phyloP scores from a whole-genome alignment of 2,113 vertebrate genomes.

The Melanerpes aurifrons region DNA sequence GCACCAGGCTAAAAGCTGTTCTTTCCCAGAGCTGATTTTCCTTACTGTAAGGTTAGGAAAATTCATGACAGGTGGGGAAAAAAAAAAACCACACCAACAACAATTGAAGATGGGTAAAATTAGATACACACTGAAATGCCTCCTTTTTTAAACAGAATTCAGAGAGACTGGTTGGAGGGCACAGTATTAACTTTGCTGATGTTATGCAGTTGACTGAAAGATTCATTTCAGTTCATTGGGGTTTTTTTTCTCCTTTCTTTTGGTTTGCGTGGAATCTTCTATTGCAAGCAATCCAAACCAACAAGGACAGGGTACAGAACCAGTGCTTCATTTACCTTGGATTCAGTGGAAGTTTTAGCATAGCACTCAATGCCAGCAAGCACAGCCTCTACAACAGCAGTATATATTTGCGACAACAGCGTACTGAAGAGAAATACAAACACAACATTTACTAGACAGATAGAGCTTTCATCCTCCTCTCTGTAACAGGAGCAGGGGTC shows the following conservation, averaged over 20 bases:
- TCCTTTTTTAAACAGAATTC: neutral
- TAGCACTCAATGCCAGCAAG: slow-evolving; percentile 92
- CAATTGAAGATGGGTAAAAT: neutral
- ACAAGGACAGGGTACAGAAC: slow-evolving; percentile 6
- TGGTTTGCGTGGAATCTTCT: neutral
- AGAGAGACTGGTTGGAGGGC: neutral
- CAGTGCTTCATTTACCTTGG: slow-evolving; percentile 82
- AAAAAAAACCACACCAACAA: neutral
- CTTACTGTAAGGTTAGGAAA: neutral
- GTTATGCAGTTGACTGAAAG: neutral
- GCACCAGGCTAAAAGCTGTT: slow-evolving; percentile 32
- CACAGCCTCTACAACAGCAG: slow-evolving; percentile 89
- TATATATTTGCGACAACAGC: slow-evolving; percentile 91
- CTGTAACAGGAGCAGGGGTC: neutral
- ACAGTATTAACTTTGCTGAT: fast-evolving
- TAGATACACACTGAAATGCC: neutral
- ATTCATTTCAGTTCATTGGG: fast-evolving
- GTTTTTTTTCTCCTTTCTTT: neutral
- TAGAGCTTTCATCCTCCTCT: neutral
- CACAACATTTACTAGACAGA: slow-evolving; percentile 59
- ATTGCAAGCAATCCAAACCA: slow-evolving; percentile 35
- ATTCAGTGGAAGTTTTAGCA: slow-evolving; percentile 83
- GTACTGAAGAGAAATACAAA: slow-evolving; percentile 78
- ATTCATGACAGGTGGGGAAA: neutral
- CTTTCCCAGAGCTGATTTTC: neutral